phyloP scores from a whole-genome alignment of 2,888 invertebrate genomes.

The Caenorhabditis plicata region DNA sequence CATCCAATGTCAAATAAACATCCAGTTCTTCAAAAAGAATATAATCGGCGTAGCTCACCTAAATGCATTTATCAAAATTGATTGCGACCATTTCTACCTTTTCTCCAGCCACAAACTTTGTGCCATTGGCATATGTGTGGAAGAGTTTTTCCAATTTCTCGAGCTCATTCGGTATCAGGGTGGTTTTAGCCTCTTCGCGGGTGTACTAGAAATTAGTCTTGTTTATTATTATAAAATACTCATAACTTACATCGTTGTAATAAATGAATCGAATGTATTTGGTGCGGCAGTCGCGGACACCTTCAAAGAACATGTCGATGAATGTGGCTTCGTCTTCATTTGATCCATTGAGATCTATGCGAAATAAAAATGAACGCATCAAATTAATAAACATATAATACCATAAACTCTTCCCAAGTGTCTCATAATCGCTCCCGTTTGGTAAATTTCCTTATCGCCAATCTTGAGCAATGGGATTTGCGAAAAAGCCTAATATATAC shows the following conservation, averaged over 20 bases:
- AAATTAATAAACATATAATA: not conserved
- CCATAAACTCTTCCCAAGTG: constrained; percentile 12
- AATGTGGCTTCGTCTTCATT: not conserved
- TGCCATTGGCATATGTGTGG: too few relatives aligned
- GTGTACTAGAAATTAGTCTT: too few relatives aligned
- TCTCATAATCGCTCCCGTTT: constrained; percentile 25
- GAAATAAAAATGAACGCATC: not conserved
- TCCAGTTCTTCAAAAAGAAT: constrained; percentile 21
- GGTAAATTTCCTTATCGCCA: constrained; percentile 6
- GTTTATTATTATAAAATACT: too few relatives aligned
- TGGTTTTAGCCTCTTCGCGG: too few relatives aligned
- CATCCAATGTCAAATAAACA: constrained; percentile 7
- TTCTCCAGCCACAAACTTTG: too few relatives aligned
- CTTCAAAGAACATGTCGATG: constrained; percentile 3
- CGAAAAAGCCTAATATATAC: constrained; percentile 5
- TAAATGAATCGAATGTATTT: constrained; percentile 1
- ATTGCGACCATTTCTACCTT: too few relatives aligned
- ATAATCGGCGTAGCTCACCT: constrained; percentile 18
- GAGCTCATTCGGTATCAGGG: too few relatives aligned
- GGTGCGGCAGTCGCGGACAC: not conserved
- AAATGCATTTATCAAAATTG: too few relatives aligned
- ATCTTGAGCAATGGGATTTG: constrained; percentile 19
- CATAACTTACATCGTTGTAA: not conserved
- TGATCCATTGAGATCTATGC: not conserved
- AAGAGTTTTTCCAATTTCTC: too few relatives aligned